A percentile compares a stretch with the other conserved stretches of the same genome.
Evolutionary conservation across 2,797 vertebrate species (phyloP).

Genomic region (Sebastes miniatus): DNA sequence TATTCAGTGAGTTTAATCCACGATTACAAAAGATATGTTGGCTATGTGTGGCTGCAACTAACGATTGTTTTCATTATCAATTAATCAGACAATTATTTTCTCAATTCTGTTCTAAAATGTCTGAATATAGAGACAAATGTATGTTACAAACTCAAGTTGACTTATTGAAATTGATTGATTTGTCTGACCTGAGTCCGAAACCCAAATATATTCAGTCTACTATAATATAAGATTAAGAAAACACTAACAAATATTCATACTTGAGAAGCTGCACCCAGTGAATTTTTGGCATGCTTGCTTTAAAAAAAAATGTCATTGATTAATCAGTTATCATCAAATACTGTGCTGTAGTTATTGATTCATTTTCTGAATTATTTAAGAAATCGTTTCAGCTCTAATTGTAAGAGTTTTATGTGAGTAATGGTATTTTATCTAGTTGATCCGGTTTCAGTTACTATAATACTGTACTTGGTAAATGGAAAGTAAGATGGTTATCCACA

Average conservation of each 20-base stretch:
- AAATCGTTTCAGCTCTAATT: neutral
- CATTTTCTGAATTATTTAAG: neutral
- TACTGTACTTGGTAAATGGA: neutral
- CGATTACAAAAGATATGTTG: neutral
- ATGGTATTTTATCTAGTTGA: neutral
- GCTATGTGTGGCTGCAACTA: neutral
- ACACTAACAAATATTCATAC: neutral
- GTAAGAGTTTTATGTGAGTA: neutral
- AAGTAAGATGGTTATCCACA: neutral
- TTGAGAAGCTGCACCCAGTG: neutral
- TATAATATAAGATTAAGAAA: neutral
- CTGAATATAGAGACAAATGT: neutral
- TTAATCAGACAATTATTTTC: neutral
- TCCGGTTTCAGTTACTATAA: neutral
- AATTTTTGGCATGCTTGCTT: too few species aligned
- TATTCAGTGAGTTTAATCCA: neutral
- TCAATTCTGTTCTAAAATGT: neutral
- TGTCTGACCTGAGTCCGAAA: neutral
- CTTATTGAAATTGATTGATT: neutral
- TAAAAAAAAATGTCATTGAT: too few species aligned
- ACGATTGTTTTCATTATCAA: neutral
- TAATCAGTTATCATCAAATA: too few species aligned
- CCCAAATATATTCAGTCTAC: neutral
- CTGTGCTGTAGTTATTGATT: neutral
- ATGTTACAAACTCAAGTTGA: neutral